Evolutionary conservation across 2,113 vertebrate species (phyloP).

Genomic region (Rhinoderma darwinii): DNA sequence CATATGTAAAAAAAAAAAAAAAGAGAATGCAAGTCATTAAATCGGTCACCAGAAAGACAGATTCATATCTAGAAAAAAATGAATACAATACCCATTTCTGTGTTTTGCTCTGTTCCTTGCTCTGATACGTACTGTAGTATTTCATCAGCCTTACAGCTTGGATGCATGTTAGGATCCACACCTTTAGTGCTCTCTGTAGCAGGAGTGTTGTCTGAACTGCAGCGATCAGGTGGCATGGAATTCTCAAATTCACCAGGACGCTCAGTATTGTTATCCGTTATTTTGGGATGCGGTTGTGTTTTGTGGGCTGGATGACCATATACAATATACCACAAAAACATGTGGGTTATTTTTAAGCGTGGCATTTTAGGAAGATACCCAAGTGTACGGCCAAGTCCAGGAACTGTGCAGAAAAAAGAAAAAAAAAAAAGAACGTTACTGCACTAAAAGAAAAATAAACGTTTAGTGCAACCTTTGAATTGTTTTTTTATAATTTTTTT

Average conservation of each 20-base stretch:
- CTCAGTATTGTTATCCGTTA: neutral
- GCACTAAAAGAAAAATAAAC: neutral
- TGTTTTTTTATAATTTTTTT: too few species aligned
- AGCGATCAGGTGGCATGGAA: neutral
- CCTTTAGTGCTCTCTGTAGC: neutral
- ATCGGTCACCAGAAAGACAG: too few species aligned
- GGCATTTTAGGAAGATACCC: slow-evolving; percentile 97
- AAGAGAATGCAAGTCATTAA: too few species aligned
- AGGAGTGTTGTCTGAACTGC: neutral
- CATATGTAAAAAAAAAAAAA: too few species aligned
- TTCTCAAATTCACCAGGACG: neutral
- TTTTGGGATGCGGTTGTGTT: neutral
- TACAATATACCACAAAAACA: slow-evolving; percentile 90
- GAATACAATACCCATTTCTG: slow-evolving; percentile 11
- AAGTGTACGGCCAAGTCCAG: slow-evolving; percentile 84
- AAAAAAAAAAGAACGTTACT: neutral
- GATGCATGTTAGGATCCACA: neutral
- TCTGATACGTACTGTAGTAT: neutral
- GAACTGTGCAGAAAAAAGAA: slow-evolving; percentile 73
- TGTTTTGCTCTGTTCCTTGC: neutral
- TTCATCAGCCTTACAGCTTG: neutral
- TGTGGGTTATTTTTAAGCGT: slow-evolving; percentile 83
- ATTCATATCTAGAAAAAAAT: too few species aligned
- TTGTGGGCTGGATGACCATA: slow-evolving; percentile 80
- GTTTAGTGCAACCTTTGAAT: too few species aligned